phyloP scores from a whole-genome alignment of 2,797 vertebrate genomes.

The Dipus sagitta region DNA sequence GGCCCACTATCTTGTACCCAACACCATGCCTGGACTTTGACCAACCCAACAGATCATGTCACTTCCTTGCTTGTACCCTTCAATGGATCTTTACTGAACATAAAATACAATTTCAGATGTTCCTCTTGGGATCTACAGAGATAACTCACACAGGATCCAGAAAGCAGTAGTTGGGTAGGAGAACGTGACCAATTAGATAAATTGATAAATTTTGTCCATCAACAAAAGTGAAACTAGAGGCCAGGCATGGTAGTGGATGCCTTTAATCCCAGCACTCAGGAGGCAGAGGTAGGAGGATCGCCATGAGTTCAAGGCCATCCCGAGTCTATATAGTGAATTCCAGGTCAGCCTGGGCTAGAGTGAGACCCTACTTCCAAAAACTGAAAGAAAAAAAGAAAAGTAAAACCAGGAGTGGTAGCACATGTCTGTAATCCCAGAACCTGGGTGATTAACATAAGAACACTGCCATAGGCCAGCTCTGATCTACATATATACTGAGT shows the following conservation, averaged over 20 bases:
- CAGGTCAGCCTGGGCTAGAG: background rate
- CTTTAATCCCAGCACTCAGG: background rate
- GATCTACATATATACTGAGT: too few species aligned
- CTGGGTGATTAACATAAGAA: too few species aligned
- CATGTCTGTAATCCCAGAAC: too few species aligned
- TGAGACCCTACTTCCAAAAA: too few species aligned
- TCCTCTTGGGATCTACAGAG: background rate
- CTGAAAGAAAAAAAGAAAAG: too few species aligned
- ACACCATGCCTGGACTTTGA: background rate
- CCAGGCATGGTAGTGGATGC: too few species aligned
- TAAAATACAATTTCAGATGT: constrained; percentile 8
- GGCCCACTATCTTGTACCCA: background rate
- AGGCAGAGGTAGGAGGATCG: background rate
- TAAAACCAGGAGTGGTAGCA: too few species aligned
- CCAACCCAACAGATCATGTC: background rate
- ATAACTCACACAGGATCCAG: background rate
- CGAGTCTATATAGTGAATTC: background rate
- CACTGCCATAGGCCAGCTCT: too few species aligned
- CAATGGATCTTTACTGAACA: background rate
- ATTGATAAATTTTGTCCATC: constrained; percentile 4
- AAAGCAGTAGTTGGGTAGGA: background rate
- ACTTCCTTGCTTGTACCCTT: background rate
- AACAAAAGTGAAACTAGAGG: constrained; percentile 42
- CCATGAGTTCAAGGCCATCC: background rate
- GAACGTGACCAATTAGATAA: background rate